Evolutionary conservation across 2,888 invertebrate species (phyloP).

Genomic region (Heteromurus nitidus): DNA sequence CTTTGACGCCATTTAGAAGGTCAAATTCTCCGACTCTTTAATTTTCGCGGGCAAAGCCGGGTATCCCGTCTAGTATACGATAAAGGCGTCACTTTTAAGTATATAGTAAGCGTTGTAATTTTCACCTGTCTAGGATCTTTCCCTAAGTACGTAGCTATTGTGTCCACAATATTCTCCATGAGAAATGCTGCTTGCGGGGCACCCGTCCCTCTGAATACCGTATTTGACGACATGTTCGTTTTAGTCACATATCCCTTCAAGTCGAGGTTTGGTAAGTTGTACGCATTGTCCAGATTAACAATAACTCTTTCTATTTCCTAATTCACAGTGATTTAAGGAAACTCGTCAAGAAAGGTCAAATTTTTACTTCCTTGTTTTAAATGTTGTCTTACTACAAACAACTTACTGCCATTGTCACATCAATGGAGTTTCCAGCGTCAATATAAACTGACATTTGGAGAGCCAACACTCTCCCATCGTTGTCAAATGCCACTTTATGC

Average conservation of each 20-base stretch:
- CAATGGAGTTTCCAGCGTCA: slow-evolving; percentile 89
- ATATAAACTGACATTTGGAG: slow-evolving; percentile 84
- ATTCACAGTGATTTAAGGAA: too few relatives aligned
- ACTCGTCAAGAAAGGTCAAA: too few relatives aligned
- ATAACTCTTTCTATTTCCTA: slow-evolving; percentile 90
- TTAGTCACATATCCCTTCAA: slow-evolving; percentile 81
- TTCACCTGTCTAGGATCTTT: slow-evolving; percentile 82
- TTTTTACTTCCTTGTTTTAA: too few relatives aligned
- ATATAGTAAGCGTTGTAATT: slow-evolving; percentile 12
- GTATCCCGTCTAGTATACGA: too few relatives aligned
- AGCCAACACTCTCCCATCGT: slow-evolving; percentile 85
- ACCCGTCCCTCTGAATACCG: slow-evolving; percentile 94
- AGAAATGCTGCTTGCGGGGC: slow-evolving; percentile 94
- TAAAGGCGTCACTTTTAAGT: too few relatives aligned
- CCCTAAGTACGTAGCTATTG: slow-evolving; percentile 83
- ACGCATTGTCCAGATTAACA: slow-evolving; percentile 89
- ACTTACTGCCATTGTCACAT: slow-evolving; percentile 81
- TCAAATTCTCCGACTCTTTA: too few relatives aligned
- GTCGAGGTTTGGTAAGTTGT: slow-evolving; percentile 76
- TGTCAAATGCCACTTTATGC: slow-evolving; percentile 88
- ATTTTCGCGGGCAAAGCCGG: too few relatives aligned
- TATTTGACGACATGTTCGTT: slow-evolving; percentile 94
- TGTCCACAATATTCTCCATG: slow-evolving; percentile 86
- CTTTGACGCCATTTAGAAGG: too few relatives aligned
- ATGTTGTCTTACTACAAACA: too few relatives aligned